A percentile compares a stretch with the other conserved stretches of the same genome.
Conservation (phyloP, 2,797 vertebrate genomes). For the Sebastes nivosus region DNA sequence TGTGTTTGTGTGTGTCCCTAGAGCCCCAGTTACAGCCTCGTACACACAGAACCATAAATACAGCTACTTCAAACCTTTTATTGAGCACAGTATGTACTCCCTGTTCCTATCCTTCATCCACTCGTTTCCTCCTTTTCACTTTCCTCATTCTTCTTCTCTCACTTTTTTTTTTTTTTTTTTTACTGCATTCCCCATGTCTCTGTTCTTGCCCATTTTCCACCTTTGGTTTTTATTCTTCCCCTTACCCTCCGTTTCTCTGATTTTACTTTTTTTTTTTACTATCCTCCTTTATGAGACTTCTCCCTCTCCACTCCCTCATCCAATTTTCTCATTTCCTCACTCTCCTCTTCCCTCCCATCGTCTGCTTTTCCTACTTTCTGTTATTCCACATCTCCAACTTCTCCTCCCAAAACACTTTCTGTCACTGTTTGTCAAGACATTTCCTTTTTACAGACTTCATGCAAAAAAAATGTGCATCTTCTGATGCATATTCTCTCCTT, state of each 20-base stretch:
- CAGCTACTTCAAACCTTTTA: slow-evolving; percentile 47
- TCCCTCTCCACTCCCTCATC: background rate
- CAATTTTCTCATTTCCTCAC: background rate
- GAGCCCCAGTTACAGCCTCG: slow-evolving; percentile 20
- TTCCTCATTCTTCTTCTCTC: background rate
- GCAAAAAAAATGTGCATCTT: background rate
- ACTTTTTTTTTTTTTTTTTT: background rate
- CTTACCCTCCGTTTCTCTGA: background rate
- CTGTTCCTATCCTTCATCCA: slow-evolving; percentile 19
- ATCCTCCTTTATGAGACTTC: background rate
- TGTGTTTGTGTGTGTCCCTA: slow-evolving; percentile 17
- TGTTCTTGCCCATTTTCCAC: background rate
- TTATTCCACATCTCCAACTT: background rate
- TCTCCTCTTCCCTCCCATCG: background rate
- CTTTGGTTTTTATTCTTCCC: background rate
- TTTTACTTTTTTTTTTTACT: background rate
- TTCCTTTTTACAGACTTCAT: background rate
- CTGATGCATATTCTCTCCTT: background rate
- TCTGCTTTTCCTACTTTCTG: background rate
- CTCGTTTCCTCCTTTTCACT: background rate
- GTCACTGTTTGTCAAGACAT: background rate
- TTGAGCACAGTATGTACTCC: slow-evolving; percentile 3
- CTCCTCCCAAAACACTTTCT: background rate
- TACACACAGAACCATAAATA: slow-evolving; percentile 52
- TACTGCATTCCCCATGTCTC: background rate